Evolutionary conservation across 2,113 vertebrate species (phyloP).

Genomic region (Baryphthengus martii): DNA sequence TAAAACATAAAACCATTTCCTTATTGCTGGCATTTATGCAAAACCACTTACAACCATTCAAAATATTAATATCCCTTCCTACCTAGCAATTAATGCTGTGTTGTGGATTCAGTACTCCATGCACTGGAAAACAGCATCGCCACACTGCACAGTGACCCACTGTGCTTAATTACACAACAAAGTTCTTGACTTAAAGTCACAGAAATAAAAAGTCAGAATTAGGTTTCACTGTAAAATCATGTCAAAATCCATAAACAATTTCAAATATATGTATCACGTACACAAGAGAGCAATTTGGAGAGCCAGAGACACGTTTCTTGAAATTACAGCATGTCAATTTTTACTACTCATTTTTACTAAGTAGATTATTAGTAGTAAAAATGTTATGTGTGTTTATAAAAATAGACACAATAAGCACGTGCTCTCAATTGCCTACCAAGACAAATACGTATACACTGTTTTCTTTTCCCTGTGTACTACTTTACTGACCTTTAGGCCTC

Average conservation of each 20-base stretch:
- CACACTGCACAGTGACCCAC: neutral
- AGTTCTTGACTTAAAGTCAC: neutral
- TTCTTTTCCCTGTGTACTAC: neutral
- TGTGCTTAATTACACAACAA: constrained; percentile 45
- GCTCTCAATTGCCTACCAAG: neutral
- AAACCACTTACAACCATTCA: constrained; percentile 54
- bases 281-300: neutral
- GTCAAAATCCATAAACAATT: constrained; percentile 19
- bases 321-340: neutral
- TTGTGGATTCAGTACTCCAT: neutral
- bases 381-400: neutral
- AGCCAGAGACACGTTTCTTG: neutral
- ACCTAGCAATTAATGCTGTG: constrained; percentile 42
- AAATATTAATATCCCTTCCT: constrained; percentile 56
- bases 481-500: neutral
- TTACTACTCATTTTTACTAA: neutral
- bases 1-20: constrained; percentile 61
- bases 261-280: neutral
- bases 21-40: constrained; percentile 64
- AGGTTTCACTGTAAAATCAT: neutral
- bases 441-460: neutral
- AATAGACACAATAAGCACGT: neutral
- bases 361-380: neutral
- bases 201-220: neutral
- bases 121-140: neutral